A percentile compares a stretch with the other conserved stretches of the same genome.
phyloP scores from a whole-genome alignment of 2,113 vertebrate genomes.

The Phyllopteryx taeniolatus region DNA sequence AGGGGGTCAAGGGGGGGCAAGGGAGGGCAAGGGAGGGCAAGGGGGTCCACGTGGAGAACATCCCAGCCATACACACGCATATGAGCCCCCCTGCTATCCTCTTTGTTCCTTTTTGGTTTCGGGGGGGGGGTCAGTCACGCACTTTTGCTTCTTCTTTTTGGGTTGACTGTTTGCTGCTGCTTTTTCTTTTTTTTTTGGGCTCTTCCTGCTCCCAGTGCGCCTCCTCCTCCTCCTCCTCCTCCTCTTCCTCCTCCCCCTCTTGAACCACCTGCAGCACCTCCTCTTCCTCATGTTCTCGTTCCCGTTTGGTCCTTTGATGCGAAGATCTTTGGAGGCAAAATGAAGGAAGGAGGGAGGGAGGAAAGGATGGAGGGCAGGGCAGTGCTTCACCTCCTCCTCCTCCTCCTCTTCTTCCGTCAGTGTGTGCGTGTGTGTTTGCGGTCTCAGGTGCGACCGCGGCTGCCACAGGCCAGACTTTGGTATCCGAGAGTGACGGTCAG shows the following conservation, averaged over 20 bases:
- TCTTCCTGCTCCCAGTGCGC: conserved; percentile 58
- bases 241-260: conserved; percentile 33
- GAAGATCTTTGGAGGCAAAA: conserved; percentile 64
- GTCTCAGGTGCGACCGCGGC: conserved; percentile 66
- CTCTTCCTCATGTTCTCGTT: conserved; percentile 24
- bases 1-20: conserved; percentile 50
- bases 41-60: conserved; percentile 29
- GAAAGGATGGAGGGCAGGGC: conserved; percentile 65
- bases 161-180: conserved; percentile 61
- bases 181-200: conserved; percentile 73
- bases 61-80: conserved; percentile 58
- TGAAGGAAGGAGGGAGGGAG: conserved; percentile 58
- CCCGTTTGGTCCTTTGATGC: conserved; percentile 58
- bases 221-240: conserved; percentile 35
- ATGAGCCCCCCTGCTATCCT: conserved; percentile 61
- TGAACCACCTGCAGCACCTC: conserved; percentile 50
- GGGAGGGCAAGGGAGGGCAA: conserved; percentile 36
- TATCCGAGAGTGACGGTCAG: conserved; percentile 66
- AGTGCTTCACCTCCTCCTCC: conserved; percentile 49
- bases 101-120: conserved; percentile 76
- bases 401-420: conserved; percentile 32
- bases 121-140: conserved; percentile 62
- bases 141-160: conserved; percentile 75
- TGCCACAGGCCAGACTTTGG: conserved; percentile 65
- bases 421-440: conserved; percentile 38